Percentiles rank a stretch among this genome's conserved stretches.
phyloP scores from a whole-genome alignment of 2,888 invertebrate genomes.

The Drosophila formosana region DNA sequence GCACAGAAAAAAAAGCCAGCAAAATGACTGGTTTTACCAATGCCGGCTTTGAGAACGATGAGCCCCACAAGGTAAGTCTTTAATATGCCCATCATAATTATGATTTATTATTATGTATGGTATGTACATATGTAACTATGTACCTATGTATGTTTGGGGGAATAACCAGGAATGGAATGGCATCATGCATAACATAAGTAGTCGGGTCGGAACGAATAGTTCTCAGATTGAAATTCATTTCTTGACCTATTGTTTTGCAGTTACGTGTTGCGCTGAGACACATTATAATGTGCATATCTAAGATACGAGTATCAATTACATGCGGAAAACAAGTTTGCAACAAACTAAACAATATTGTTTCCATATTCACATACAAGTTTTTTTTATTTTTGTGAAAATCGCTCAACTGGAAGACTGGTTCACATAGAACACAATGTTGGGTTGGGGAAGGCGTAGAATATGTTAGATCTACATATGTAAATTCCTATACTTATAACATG shows the following conservation, averaged over 20 bases:
- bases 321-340: constrained; percentile 40
- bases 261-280: constrained; percentile 8
- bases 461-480: constrained; percentile 15
- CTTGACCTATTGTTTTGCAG: constrained; percentile 39
- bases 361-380: constrained; percentile 22
- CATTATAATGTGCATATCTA: background rate
- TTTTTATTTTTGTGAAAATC: constrained; percentile 20
- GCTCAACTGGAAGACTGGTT: constrained; percentile 51
- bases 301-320: constrained; percentile 32
- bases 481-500: background rate
- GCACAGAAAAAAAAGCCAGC: constrained; percentile 38
- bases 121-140: background rate
- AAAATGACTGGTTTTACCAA: constrained; percentile 84
- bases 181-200: constrained; percentile 8
- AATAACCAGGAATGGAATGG: constrained; percentile 9
- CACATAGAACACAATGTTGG: constrained; percentile 26
- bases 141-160: background rate
- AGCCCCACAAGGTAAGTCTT: constrained; percentile 83
- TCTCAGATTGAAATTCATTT: constrained; percentile 17
- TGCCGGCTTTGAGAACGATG: constrained; percentile 84
- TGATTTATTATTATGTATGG: background rate
- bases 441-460: background rate
- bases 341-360: constrained; percentile 19
- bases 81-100: background rate
- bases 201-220: background rate